Base-by-base conservation (phyloP, 2,797 vertebrate genomes). In the Sardinella longiceps region DNA sequence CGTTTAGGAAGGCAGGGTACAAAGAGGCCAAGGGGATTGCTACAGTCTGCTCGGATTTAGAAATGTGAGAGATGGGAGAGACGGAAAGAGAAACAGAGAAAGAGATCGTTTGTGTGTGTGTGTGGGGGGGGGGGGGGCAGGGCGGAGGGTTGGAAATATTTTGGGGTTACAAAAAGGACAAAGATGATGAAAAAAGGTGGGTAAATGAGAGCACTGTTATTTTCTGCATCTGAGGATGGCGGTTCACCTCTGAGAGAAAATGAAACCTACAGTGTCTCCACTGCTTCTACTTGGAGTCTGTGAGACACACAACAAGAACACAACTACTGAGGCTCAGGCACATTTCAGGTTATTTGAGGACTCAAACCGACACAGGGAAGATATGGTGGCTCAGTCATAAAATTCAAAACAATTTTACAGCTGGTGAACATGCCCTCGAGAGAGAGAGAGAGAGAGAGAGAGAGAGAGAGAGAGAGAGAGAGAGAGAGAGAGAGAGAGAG, bases 371-470 rank as follows among this genome's bases (percentile, higher is more conserved):
- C 70, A 85, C 74, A 5, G 74, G 74, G 51, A 66, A 80, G 81
- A 84, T 82, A 82, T 83, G 82, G 85, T 51, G 84, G 82, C 83
- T 80, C 83, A 82, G 84, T 87, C 84, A 86, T 83, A 84, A 80
- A 80, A 82, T 84, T 87, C 84, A 84, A 80, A 23, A 53, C 84
- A 63, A 48, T 83, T 80, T 53, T 46, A 60, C 66, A 63, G 70
- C 56, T 46, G 74, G 58, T 58, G 66, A 45, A 20, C 48, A 81
- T 28, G 48, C 48, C 48, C 20, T 20, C 51, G 23, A 1, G 48
- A 15, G 48, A 53, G 20, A 50, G n/a, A 80, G 23, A 86, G 66
- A 46, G 48, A 15, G 48, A 53, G 20, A 50, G n/a, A 80, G 23
- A 86, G 66, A 46, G 23, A 1, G 48, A 15, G 48, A 53, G 20